Evolutionary conservation across 2,113 vertebrate genomes (phyloP), one percentile per base, ranked within the genome.

Genomic region (Anolis sagrei): DNA sequence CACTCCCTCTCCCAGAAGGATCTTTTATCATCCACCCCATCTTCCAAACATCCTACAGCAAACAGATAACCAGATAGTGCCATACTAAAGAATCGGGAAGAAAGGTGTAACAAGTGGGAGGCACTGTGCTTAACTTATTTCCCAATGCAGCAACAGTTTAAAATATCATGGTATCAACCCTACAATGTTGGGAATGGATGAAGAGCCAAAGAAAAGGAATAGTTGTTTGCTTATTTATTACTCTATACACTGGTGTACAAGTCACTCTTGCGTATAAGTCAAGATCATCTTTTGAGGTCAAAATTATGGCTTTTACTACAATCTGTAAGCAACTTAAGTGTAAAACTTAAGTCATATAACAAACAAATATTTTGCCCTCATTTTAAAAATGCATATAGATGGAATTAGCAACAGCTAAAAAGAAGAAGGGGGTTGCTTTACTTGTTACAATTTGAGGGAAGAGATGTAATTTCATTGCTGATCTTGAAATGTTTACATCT

Each of bases 191-290:
- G 51, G 49, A 44, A 58, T 6, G 4, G 51, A 27, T 5, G 66
- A 10, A 44, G 49, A 32, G n/a, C 21, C 48, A 68, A 51, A 4
- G 61, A 2, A 10, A 44, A 8, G 10, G 27, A 74, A 62, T 29
- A 48, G n/a, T 13, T 73, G n/a, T 78, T 58, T 79, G 9, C 61
- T 36, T 78, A 78, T 78, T 75, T 1, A 74, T 74, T 75, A 83
- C 11, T 18, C 5, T 77, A 29, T 14, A 27, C 48, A 44, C 39
- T 44, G 5, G 5, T 44, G 39, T 44, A 44, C 39, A 44, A 44
- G 39, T 2, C 39, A 44, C 39, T 44, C 5, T 44, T 44, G 39
- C 5, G 39, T 44, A 44, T 44, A 44, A 44, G 39, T 44, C 39
- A 44, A 44, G 39, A 44, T 44, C 2, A 44, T 44, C 39, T 44